Percentiles rank a stretch among this genome's conserved stretches.
Conservation (phyloP, 2,797 vertebrate genomes). For the Darevskia nairensis region DNA sequence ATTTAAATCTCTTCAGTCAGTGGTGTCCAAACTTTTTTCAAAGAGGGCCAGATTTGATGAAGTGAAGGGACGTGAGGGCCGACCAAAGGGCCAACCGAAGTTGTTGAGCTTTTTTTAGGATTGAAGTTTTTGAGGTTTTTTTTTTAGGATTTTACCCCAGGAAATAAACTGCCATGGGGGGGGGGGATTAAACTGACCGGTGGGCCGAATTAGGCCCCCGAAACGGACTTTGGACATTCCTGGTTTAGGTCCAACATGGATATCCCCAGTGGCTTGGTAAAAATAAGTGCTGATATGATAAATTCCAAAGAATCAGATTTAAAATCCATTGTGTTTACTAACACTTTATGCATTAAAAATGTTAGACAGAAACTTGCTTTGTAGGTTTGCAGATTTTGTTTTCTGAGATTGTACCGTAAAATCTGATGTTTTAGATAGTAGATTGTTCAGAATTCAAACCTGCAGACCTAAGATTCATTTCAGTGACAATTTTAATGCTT, state of each 20-base stretch:
- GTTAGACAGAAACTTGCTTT: neutral
- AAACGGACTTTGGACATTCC: no score
- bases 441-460: neutral
- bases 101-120: no score
- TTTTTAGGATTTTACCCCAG: no score
- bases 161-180: no score
- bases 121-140: no score
- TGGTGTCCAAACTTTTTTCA: no score
- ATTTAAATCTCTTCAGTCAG: neutral
- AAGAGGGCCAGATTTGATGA: no score
- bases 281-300: neutral
- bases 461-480: neutral
- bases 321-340: neutral
- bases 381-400: neutral
- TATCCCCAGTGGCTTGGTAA: neutral
- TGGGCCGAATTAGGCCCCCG: no score
- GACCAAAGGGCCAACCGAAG: no score
- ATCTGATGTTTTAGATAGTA: neutral
- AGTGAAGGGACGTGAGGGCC: no score
- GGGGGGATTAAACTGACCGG: accelerated
- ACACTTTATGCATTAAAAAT: neutral
- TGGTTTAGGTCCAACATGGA: neutral
- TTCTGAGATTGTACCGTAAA: neutral
- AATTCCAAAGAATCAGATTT: constrained; percentile 1
- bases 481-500: neutral